A percentile compares a stretch with the other conserved stretches of the same genome.
Conservation (phyloP, 2,797 vertebrate genomes). For the Acanthopagrus latus region DNA sequence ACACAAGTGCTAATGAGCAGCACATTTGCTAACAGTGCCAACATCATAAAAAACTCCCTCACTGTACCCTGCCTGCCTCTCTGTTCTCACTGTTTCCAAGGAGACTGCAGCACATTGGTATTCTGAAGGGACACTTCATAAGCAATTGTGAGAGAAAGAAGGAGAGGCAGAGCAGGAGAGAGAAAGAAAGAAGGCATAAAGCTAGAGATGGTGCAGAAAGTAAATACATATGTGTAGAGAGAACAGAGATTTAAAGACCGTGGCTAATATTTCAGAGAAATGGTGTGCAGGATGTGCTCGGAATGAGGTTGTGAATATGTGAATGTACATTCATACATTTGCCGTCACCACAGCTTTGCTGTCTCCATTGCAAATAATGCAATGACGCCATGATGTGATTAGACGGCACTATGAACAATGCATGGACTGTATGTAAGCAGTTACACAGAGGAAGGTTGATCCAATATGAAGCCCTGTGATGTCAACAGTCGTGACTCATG, state of each 20-base stretch:
- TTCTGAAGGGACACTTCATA: slow-evolving; percentile 79
- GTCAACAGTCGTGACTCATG: slow-evolving; percentile 44
- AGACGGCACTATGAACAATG: neutral
- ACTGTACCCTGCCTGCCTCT: slow-evolving; percentile 64
- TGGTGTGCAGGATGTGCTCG: neutral
- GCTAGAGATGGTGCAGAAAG: slow-evolving; percentile 40
- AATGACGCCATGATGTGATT: slow-evolving; percentile 8
- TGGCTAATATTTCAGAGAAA: neutral
- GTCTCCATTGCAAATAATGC: neutral
- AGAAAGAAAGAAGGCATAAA: slow-evolving; percentile 32
- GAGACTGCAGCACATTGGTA: slow-evolving; percentile 83
- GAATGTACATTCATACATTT: neutral
- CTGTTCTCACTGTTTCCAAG: slow-evolving; percentile 83
- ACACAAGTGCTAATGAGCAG: slow-evolving; percentile 57
- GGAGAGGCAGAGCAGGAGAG: slow-evolving; percentile 12
- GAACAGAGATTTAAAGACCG: neutral
- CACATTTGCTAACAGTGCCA: slow-evolving; percentile 65
- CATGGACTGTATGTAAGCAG: slow-evolving; percentile 1
- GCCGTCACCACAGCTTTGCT: slow-evolving; percentile 2
- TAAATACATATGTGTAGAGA: slow-evolving; percentile 40
- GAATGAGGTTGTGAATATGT: neutral
- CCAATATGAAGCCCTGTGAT: slow-evolving; percentile 16
- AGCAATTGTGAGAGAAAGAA: slow-evolving; percentile 68
- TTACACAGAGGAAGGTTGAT: neutral
- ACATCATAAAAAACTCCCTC: slow-evolving; percentile 67